Conservation (phyloP, 1,140 invertebrate species). For the Lepidurus arcticus region DNA sequence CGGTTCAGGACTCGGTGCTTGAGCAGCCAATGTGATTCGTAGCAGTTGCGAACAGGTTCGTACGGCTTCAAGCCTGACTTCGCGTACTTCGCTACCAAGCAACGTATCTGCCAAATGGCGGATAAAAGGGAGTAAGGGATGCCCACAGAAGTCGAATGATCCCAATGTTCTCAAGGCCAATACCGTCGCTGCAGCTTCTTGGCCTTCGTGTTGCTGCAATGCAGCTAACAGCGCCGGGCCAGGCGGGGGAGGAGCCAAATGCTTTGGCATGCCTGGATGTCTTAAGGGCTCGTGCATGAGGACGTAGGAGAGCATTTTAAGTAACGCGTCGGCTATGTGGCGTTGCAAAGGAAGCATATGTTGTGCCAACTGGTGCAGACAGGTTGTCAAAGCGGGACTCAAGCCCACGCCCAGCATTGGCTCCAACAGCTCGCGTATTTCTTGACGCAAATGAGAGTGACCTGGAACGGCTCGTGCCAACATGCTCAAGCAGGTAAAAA, state of each 20-base stretch:
- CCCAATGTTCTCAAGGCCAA: conserved; percentile 89
- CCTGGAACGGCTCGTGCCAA: conserved; percentile 74
- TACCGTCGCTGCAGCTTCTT: conserved; percentile 62
- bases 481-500: conserved; percentile 92
- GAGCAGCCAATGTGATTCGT: conserved; percentile 43
- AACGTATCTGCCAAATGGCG: conserved; percentile 86
- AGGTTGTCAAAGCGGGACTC: conserved; percentile 82
- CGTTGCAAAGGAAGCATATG: conserved; percentile 79
- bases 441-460: conserved; percentile 58
- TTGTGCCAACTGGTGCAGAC: conserved; percentile 79
- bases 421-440: conserved; percentile 80
- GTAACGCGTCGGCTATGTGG: conserved; percentile 80
- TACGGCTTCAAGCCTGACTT: conserved; percentile 90
- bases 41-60: conserved; percentile 85
- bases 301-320: conserved; percentile 60
- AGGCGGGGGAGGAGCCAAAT: conserved; percentile 24
- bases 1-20: conserved; percentile 41
- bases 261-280: conserved; percentile 54
- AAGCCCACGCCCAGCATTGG: conserved; percentile 87
- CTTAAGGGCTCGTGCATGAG: conserved; percentile 79
- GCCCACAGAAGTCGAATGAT: conserved; percentile 89
- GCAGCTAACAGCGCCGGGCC: conserved; percentile 16
- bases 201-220: not conserved
- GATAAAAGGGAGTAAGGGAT: conserved; percentile 90
- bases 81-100: conserved; percentile 82